Percentiles rank a stretch among this genome's conserved stretches.
Evolutionary conservation across 2,113 vertebrate genomes (phyloP).

Genomic region (Podarcis cretensis): DNA sequence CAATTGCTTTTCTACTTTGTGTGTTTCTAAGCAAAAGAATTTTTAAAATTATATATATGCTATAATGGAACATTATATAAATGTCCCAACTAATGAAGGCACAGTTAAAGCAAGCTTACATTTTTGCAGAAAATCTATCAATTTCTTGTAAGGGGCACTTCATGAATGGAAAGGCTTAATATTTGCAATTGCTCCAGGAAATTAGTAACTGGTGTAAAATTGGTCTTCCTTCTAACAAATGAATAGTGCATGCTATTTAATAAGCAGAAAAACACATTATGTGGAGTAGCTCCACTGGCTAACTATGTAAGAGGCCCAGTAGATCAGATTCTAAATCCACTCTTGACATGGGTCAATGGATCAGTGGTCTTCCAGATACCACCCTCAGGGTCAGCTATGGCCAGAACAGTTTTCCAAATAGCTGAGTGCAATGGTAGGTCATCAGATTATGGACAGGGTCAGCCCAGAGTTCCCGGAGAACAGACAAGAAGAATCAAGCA

Average conservation of each 20-base stretch:
- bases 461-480: constrained; percentile 83
- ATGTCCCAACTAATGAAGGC: neutral
- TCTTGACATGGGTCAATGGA: constrained; percentile 91
- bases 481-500: constrained; percentile 86
- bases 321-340: constrained; percentile 86
- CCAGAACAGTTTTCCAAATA: constrained; percentile 76
- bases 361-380: constrained; percentile 80
- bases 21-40: neutral
- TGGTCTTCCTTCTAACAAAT: constrained; percentile 59
- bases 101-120: neutral
- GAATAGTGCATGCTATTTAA: constrained; percentile 64
- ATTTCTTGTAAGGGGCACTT: constrained; percentile 45
- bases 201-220: constrained; percentile 78
- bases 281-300: constrained; percentile 70
- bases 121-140: constrained; percentile 33
- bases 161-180: constrained; percentile 55
- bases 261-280: constrained; percentile 71
- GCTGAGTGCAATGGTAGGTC: constrained; percentile 84
- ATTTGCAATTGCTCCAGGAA: constrained; percentile 65
- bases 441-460: constrained; percentile 89
- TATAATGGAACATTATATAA: constrained; percentile 17
- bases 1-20: neutral
- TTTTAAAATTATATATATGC: neutral
- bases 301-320: constrained; percentile 81
- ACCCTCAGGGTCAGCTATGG: constrained; percentile 77